Conservation (phyloP, 1,140 invertebrate species). For the Conus betulinus region DNA sequence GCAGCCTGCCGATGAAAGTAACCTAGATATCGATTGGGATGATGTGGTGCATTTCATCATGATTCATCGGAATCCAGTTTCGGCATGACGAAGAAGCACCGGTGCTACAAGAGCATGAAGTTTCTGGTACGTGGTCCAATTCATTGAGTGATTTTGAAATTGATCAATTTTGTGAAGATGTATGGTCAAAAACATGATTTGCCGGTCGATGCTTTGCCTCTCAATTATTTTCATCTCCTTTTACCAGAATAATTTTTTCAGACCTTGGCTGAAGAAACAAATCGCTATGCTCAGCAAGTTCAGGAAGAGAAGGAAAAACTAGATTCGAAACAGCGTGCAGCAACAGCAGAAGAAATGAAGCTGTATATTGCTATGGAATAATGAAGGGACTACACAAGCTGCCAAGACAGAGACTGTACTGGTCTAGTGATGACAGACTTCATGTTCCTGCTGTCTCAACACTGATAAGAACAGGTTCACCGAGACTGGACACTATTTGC, state of each 20-base stretch:
- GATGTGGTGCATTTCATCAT: background rate
- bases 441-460: slow-evolving; percentile 39
- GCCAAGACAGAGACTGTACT: slow-evolving; percentile 32
- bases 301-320: background rate
- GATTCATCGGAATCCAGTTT: background rate
- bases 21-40: background rate
- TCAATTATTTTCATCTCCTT: background rate
- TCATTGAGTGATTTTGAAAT: background rate
- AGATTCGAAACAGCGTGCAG: background rate
- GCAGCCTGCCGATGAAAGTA: background rate
- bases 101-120: background rate
- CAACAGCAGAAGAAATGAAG: slow-evolving; percentile 17
- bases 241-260: background rate
- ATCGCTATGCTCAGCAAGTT: background rate
- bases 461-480: slow-evolving; percentile 43
- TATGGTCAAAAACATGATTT: background rate
- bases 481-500: slow-evolving; percentile 52
- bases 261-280: background rate
- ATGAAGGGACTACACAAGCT: slow-evolving; percentile 23
- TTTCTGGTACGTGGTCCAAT: background rate
- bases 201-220: background rate
- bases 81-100: background rate
- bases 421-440: slow-evolving; percentile 38
- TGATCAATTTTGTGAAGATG: background rate
- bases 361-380: background rate